These are phyloP conservation scores for Lepus europaeus DNA, from an alignment of 2,113 vertebrate genomes.

Conservation along the genomic window DNA sequence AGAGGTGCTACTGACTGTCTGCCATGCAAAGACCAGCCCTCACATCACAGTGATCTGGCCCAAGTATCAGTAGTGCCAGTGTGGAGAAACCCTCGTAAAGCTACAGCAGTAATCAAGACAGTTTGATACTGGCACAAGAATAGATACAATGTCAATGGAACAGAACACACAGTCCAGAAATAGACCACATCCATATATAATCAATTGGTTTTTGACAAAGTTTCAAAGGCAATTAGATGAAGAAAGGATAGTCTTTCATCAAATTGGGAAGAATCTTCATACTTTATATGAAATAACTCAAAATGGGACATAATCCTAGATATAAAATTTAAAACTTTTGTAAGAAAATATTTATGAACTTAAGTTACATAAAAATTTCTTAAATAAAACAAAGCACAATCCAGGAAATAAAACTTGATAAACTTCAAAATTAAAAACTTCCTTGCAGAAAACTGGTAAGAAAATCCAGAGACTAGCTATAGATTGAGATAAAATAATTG, in stretches of 20 bases:
- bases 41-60: too few species aligned
- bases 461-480: neutral
- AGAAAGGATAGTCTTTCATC: conserved; percentile 10
- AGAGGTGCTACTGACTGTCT: neutral
- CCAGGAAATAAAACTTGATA: conserved; percentile 29
- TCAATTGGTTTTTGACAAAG: neutral
- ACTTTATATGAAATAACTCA: neutral
- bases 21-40: neutral
- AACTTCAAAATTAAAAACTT: conserved; percentile 7
- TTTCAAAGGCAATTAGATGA: neutral
- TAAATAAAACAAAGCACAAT: neutral
- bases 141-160: neutral
- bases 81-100: neutral
- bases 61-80: neutral
- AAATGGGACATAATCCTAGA: neutral
- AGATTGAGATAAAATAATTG: neutral
- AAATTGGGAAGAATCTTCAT: neutral
- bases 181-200: neutral
- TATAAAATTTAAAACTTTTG: neutral
- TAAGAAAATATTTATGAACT: neutral
- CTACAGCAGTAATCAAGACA: neutral
- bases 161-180: neutral
- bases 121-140: neutral
- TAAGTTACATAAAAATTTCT: conserved; percentile 12
- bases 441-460: too few species aligned